A percentile compares a stretch with the other conserved stretches of the same genome.
Evolutionary conservation across 2,113 vertebrate genomes (phyloP).

Genomic region (Camelus bactrianus): DNA sequence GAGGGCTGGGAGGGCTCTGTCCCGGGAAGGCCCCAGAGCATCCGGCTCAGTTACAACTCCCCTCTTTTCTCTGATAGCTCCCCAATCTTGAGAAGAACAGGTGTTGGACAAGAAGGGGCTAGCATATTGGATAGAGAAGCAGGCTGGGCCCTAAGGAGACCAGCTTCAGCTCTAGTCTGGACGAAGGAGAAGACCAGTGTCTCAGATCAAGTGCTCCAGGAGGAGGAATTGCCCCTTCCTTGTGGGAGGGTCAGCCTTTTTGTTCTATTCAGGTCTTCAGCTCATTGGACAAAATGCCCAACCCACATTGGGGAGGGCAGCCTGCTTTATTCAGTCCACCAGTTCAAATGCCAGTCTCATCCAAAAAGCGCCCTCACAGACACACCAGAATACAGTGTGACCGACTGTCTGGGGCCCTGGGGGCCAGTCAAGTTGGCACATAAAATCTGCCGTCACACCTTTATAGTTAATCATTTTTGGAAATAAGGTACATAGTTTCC

Average conservation of each 20-base stretch:
- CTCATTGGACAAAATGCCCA: background rate
- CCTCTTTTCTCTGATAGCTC: too few species aligned
- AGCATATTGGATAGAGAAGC: too few species aligned
- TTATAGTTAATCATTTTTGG: background rate
- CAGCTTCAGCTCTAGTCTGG: background rate
- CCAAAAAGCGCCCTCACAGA: background rate
- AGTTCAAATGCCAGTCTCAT: background rate
- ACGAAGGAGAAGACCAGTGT: background rate
- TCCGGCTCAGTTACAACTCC: too few species aligned
- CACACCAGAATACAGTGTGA: background rate
- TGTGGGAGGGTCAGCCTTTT: background rate
- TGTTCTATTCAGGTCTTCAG: background rate
- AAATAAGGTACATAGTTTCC: background rate
- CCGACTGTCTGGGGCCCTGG: background rate
- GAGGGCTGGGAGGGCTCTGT: too few species aligned
- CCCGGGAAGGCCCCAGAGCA: too few species aligned
- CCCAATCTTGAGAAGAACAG: too few species aligned
- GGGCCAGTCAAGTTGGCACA: background rate
- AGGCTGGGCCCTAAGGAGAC: background rate
- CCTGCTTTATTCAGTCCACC: background rate
- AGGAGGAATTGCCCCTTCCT: background rate
- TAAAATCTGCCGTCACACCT: background rate
- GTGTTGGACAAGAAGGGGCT: too few species aligned
- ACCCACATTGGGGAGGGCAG: too few species aligned
- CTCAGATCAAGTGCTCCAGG: background rate